Base-by-base conservation (phyloP, 1,140 invertebrate genomes). In the Cataglyphis hispanica region DNA sequence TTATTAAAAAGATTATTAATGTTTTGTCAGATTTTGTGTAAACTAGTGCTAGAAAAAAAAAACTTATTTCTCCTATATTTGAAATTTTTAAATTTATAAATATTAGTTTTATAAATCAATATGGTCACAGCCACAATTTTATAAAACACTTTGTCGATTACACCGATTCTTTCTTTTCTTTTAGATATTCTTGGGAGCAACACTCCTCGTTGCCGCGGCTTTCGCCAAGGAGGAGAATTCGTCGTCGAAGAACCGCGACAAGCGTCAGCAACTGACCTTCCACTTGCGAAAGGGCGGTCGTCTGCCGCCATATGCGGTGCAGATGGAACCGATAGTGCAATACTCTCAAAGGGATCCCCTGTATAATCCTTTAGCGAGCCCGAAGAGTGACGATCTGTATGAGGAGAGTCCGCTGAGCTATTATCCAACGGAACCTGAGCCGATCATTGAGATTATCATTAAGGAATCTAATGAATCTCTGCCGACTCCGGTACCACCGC, bases 381-480 rank as follows among this genome's bases (percentile, higher is more conserved):
- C 94, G 1, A 95, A 96, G 83, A 94, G 86, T 50, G 95, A 96
- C 69, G 96, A 97, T 75, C 16, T 87, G 3, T 93, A 94, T 76
- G 94, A 95, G 0, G 94, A 95, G 0, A 66, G 84, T 0, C 75
- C 91, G 0, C 94, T 95, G 40, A 95, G 94, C 89, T 95, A 97
- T 81, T 97, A 98, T 91, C 95, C 96, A 10, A 97, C 97, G 87
- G 97, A 97, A 77, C 98, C 98, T 0, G 98, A 98, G 92, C 98
- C 98, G 16, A 98, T 98, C 64, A 98, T 98, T 84, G 98, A 98
- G 94, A 98, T 98, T 86, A 98, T 98, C 75, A 98, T 98, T 69
- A 98, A 98, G 91, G 98, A 98, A 94, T 98, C 97, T 0, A 98
- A 98, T 92, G 97, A 98, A 88, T 96, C 97, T 0, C 92, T 98